A percentile compares a stretch with the other conserved stretches of the same genome.
Conservation (phyloP, 2,888 invertebrate species). For the Agriopis marginaria region DNA sequence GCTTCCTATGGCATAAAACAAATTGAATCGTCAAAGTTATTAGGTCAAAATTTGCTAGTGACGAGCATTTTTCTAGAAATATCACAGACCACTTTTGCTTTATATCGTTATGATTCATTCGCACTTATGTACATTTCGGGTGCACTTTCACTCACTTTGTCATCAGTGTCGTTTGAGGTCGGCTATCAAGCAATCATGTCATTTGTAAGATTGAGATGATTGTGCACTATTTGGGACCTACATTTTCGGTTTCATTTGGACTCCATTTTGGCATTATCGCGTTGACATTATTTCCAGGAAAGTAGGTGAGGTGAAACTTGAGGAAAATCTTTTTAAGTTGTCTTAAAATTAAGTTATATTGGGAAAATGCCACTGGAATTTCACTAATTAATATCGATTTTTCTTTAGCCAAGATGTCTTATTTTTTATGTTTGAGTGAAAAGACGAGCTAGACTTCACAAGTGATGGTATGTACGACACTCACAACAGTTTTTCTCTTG, state of each 20-base stretch:
- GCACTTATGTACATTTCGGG: conserved; percentile 26
- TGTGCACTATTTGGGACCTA: conserved; percentile 28
- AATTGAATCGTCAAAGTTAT: background rate
- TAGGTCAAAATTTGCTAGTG: conserved; percentile 4
- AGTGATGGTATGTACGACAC: too few species aligned
- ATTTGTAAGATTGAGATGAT: conserved; percentile 44
- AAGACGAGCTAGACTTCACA: too few species aligned
- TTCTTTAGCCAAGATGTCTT: too few species aligned
- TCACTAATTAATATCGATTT: too few species aligned
- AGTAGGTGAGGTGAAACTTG: background rate
- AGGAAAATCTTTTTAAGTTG: background rate
- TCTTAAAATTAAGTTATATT: background rate
- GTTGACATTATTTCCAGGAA: conserved; percentile 20
- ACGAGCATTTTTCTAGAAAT: conserved; percentile 9
- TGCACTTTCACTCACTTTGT: conserved; percentile 46
- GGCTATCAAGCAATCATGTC: conserved; percentile 38
- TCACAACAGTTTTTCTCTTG: too few species aligned
- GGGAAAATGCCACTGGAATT: too few species aligned
- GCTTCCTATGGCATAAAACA: background rate
- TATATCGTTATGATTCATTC: conserved; percentile 30
- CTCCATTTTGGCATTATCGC: conserved; percentile 21
- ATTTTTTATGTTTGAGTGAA: too few species aligned
- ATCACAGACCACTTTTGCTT: conserved; percentile 26
- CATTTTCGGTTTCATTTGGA: conserved; percentile 33
- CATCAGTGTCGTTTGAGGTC: conserved; percentile 41